These are phyloP conservation scores for Dicerorhinus sumatrensis DNA, from an alignment of 2,113 vertebrate genomes.

Conservation along the genomic window DNA sequence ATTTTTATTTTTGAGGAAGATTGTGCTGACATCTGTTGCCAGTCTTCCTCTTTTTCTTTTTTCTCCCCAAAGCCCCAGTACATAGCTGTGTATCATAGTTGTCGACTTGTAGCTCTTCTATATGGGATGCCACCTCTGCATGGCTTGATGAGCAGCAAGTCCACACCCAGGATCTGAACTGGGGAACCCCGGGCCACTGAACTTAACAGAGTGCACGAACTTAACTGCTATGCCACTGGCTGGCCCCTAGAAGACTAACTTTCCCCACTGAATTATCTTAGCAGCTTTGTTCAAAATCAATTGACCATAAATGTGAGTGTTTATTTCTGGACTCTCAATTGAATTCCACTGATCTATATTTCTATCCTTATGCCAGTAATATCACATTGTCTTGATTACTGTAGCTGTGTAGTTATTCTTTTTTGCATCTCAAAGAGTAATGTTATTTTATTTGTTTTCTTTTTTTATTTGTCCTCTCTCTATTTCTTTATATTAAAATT, in stretches of 20 bases:
- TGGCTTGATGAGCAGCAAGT: too few relatives aligned
- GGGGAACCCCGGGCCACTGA: too few relatives aligned
- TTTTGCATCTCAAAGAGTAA: background rate
- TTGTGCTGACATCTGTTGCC: too few relatives aligned
- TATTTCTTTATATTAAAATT: background rate
- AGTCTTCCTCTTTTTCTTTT: too few relatives aligned
- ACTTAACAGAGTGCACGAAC: too few relatives aligned
- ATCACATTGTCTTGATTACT: background rate
- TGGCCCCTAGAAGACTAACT: background rate
- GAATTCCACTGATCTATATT: background rate
- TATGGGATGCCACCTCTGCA: too few relatives aligned
- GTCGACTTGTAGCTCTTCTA: too few relatives aligned
- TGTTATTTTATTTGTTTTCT: background rate
- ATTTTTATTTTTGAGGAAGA: too few relatives aligned
- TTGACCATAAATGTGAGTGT: background rate
- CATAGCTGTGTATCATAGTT: too few relatives aligned
- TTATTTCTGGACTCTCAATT: background rate
- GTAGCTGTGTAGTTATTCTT: background rate
- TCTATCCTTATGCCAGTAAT: background rate
- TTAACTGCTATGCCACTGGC: too few relatives aligned
- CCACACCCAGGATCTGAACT: too few relatives aligned
- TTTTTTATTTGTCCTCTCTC: background rate
- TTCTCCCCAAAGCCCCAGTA: too few relatives aligned
- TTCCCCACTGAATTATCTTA: background rate
- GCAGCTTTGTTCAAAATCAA: constrained; percentile 5